These are phyloP conservation scores for Tetraneura akinire DNA, from an alignment of 1,140 invertebrate genomes.

Conservation along the genomic window DNA sequence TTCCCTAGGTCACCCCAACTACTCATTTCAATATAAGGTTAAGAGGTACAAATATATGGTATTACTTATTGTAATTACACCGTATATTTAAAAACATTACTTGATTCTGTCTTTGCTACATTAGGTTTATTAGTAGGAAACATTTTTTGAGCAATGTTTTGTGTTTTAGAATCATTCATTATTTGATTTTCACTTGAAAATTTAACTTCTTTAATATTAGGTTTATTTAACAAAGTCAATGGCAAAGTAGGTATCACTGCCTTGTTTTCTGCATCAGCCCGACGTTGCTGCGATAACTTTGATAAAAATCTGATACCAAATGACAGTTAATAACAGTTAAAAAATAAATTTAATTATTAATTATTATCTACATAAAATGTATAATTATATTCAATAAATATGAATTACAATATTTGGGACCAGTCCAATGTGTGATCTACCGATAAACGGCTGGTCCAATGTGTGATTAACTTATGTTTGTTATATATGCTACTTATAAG, in stretches of 20 bases:
- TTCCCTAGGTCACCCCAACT: no score
- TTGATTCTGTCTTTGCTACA: constrained; percentile 2
- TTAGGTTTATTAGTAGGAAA: constrained; percentile 34
- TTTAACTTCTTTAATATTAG: constrained; percentile 20
- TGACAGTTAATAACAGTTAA: no score
- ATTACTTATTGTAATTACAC: no score
- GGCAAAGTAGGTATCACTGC: constrained; percentile 37
- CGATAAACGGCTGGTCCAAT: no score
- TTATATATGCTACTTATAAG: no score
- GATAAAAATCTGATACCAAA: constrained; percentile 68
- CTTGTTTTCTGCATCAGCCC: constrained; percentile 68
- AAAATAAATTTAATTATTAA: no score
- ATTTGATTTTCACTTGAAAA: constrained; percentile 6
- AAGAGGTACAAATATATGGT: no score
- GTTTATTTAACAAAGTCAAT: constrained; percentile 43
- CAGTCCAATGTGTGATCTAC: no score
- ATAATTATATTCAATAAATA: background rate
- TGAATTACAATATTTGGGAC: background rate
- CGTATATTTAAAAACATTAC: constrained; percentile 17
- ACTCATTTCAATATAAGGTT: no score
- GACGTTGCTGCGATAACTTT: constrained; percentile 70
- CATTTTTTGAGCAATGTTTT: constrained; percentile 45
- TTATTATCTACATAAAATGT: background rate
- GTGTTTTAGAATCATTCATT: constrained; percentile 17
- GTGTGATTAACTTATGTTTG: no score